Evolutionary conservation across 1,140 invertebrate genomes (phyloP).

Genomic region (Colletes latitarsis): DNA sequence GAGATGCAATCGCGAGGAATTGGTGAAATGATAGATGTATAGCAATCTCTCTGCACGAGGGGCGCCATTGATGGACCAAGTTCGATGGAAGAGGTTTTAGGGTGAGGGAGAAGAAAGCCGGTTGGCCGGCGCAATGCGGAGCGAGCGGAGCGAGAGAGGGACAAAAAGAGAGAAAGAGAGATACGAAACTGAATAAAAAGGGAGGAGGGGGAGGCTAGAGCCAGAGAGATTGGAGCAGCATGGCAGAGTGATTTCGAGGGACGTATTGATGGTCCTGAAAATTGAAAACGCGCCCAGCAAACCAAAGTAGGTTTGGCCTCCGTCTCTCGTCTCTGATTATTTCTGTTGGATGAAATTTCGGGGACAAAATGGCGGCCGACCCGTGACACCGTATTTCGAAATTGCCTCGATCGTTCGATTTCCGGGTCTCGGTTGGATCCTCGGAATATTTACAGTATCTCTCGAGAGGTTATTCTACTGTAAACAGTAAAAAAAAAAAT

Average conservation of each 20-base stretch:
- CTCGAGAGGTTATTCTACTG: too few relatives aligned
- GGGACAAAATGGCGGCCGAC: conserved; percentile 70
- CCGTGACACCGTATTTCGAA: conserved; percentile 16
- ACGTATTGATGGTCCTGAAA: conserved; percentile 79
- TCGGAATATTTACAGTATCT: too few relatives aligned
- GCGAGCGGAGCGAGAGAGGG: conserved; percentile 7
- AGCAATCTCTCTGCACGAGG: conserved; percentile 57
- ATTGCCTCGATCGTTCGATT: neutral
- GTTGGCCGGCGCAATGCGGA: conserved; percentile 31
- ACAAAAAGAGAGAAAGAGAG: conserved; percentile 33
- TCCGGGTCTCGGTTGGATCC: too few relatives aligned
- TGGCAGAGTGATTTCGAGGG: conserved; percentile 67
- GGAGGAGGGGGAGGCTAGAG: conserved; percentile 41
- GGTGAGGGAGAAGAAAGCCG: conserved; percentile 40
- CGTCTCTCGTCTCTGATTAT: conserved; percentile 67
- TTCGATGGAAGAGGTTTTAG: conserved; percentile 44
- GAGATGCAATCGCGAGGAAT: conserved; percentile 50
- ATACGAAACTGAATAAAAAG: conserved; percentile 44
- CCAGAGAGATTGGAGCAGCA: conserved; percentile 72
- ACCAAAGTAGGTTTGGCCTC: conserved; percentile 71
- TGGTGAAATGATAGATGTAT: conserved; percentile 68
- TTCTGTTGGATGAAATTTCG: conserved; percentile 67
- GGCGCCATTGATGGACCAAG: conserved; percentile 53
- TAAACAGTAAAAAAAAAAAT: too few relatives aligned
- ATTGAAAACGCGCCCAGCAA: conserved; percentile 78